Conservation (phyloP, 2,113 vertebrate genomes). For the Hyperoodon ampullatus region DNA sequence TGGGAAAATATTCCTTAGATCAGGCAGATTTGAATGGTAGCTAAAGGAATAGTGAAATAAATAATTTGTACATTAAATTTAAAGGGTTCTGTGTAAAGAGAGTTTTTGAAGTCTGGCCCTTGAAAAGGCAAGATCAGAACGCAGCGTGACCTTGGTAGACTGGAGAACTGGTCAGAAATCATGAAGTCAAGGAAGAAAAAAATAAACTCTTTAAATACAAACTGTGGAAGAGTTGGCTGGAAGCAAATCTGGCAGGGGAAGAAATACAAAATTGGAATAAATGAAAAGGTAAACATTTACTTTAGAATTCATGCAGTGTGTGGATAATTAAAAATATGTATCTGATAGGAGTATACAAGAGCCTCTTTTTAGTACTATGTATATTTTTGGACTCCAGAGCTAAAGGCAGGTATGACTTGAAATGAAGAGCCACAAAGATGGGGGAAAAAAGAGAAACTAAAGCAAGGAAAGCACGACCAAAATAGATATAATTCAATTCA, state of each 20-base stretch:
- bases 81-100: background rate
- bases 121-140: constrained; percentile 31
- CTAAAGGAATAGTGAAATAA: background rate
- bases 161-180: constrained; percentile 14
- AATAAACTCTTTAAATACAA: background rate
- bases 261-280: constrained; percentile 1
- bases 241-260: background rate
- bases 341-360: background rate
- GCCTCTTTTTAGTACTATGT: background rate
- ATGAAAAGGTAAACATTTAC: background rate
- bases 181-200: background rate
- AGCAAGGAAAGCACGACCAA: background rate
- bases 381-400: constrained; percentile 25
- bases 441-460: background rate
- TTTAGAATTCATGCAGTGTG: background rate
- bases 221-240: background rate
- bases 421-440: background rate
- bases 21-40: background rate
- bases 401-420: constrained; percentile 23
- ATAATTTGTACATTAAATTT: background rate
- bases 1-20: background rate
- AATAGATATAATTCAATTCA: background rate
- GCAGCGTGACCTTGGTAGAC: background rate
- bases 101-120: background rate
- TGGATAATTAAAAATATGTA: constrained; percentile 43